Evolutionary conservation across 1,140 invertebrate genomes (phyloP).

Genomic region (Lepidotrigona ventralis): DNA sequence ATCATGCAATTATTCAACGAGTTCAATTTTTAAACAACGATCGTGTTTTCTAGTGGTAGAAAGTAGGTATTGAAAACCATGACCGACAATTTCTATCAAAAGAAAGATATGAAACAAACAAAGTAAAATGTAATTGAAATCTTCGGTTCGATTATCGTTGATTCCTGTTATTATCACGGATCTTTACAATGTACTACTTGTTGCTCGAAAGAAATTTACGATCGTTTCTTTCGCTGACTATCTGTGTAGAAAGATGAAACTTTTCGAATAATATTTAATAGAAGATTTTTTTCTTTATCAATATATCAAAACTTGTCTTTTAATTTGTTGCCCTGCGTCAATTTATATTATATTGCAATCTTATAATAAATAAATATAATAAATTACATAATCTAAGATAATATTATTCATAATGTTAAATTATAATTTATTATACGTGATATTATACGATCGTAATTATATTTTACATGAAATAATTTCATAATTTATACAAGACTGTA

Average conservation of each 20-base stretch:
- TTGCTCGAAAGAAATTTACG: background rate
- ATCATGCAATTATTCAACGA: background rate
- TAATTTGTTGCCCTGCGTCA: too few species aligned
- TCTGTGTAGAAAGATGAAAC: background rate
- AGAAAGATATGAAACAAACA: too few species aligned
- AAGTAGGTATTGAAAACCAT: conserved; percentile 5
- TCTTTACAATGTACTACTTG: background rate
- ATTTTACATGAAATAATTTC: too few species aligned
- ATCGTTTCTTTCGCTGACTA: background rate
- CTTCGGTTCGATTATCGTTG: background rate
- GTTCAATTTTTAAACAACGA: background rate
- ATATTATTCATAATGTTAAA: too few species aligned
- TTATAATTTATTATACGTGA: too few species aligned
- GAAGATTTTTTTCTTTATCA: too few species aligned
- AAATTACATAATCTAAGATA: too few species aligned
- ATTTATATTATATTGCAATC: too few species aligned
- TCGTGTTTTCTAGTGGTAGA: conserved; percentile 1
- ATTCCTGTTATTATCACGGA: background rate
- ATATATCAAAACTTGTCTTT: too few species aligned
- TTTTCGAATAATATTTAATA: background rate
- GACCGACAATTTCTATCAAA: background rate
- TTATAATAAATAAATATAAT: too few species aligned
- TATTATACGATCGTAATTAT: too few species aligned
- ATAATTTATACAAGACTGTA: too few species aligned
- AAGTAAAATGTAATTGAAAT: background rate